Evolutionary conservation across 2,888 invertebrate species (phyloP), one percentile per base, ranked within the genome.

Genomic region (Atherix ibis): DNA sequence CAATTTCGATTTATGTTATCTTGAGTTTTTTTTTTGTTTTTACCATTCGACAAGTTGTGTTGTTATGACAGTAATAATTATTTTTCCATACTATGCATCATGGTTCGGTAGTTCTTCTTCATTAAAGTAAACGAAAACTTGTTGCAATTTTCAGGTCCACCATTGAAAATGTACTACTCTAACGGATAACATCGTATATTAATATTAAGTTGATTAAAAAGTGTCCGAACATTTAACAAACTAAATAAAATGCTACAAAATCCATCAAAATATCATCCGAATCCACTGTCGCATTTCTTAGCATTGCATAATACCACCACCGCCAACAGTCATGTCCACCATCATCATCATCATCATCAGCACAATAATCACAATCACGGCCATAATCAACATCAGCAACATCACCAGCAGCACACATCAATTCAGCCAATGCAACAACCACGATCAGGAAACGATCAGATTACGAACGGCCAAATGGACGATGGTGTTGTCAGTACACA

Each of bases 221-320:
- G n/a, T n/a, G n/a, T n/a, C n/a, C n/a, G n/a, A n/a, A n/a, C n/a
- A n/a, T n/a, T n/a, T n/a, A n/a, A n/a, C n/a, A n/a, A n/a, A n/a
- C n/a, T n/a, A n/a, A n/a, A n/a, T n/a, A n/a, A n/a, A 48, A 62
- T 62, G 61, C 49, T 62, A 46, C 62, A 62, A 45, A 54, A 56
- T 52, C 58, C 58, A 44, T 57, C 60, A 31, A 62, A 62, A 52
- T 62, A 59, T 49, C 36, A 62, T 48, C 52, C 58, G 42, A 62
- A 60, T 53, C 59, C 62, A 38, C 52, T 62, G 46, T 57, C 60
- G 41, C 62, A 62, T 50, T 61, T 62, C 43, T 46, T 62, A 43
- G 58, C 60, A 46, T 49, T 62, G 48, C 61, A 62, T 47, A 54
- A 55, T 48, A 48, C 56, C 18, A 17, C 33, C 4, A 18, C n/a